phyloP scores from a whole-genome alignment of 2,888 invertebrate species.

The Syritta pipiens region DNA sequence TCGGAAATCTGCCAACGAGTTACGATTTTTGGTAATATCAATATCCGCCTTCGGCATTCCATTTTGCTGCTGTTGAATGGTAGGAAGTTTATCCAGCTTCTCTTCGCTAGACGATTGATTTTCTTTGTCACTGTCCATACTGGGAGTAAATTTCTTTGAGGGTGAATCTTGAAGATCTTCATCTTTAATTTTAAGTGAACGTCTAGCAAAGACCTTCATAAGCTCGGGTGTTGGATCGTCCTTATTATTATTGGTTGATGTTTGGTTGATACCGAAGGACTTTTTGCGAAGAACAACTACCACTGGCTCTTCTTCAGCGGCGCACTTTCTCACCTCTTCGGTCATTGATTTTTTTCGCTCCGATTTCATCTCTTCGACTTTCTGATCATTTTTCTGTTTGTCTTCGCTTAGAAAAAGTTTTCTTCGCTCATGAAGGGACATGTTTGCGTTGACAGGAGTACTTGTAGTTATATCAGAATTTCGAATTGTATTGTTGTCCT shows the following conservation, averaged over 20 bases:
- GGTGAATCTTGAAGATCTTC: constrained; percentile 82
- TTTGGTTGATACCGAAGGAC: constrained; percentile 74
- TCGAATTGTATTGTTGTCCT: constrained; percentile 69
- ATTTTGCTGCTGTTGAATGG: constrained; percentile 65
- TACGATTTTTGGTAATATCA: constrained; percentile 73
- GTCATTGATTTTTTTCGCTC: constrained; percentile 76
- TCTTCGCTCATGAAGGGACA: constrained; percentile 76
- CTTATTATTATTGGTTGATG: constrained; percentile 70
- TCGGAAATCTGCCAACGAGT: constrained; percentile 76
- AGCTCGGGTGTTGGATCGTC: constrained; percentile 88
- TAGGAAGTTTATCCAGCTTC: constrained; percentile 78
- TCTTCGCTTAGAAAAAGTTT: constrained; percentile 77
- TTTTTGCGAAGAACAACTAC: constrained; percentile 77
- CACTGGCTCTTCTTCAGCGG: constrained; percentile 42
- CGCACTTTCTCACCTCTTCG: constrained; percentile 72
- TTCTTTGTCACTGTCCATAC: constrained; percentile 87
- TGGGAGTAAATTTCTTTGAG: constrained; percentile 81
- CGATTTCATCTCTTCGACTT: constrained; percentile 73
- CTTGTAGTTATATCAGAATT: constrained; percentile 52
- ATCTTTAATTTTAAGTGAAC: constrained; percentile 90
- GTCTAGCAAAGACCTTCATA: constrained; percentile 89
- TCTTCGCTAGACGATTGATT: constrained; percentile 82
- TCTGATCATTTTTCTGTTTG: constrained; percentile 73
- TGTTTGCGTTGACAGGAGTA: constrained; percentile 57
- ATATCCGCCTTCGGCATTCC: constrained; percentile 51